Conservation (phyloP, 2,797 vertebrate species). For the Megaceryle alcyon region DNA sequence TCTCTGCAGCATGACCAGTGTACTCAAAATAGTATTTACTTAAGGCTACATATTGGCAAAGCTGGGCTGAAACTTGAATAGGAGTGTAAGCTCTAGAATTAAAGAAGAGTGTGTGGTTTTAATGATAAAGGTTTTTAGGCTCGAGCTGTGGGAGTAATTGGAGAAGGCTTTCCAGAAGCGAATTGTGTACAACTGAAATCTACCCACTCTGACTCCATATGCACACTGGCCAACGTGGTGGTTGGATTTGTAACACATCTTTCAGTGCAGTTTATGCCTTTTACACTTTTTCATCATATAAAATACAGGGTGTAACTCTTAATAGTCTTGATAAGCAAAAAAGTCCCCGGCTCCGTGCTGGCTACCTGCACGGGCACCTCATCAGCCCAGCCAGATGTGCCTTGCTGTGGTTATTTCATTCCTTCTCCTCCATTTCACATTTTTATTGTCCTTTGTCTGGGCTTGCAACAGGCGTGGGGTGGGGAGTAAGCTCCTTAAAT, state of each 20-base stretch:
- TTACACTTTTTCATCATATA: background rate
- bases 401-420: background rate
- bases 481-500: background rate
- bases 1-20: background rate
- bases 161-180: background rate
- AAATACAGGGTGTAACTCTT: background rate
- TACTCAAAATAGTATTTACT: background rate
- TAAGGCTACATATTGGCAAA: background rate
- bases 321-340: background rate
- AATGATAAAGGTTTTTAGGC: background rate
- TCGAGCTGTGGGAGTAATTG: background rate
- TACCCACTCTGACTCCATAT: background rate
- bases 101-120: background rate
- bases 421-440: background rate
- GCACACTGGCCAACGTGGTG: fast-evolving
- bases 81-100: background rate
- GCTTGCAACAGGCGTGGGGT: background rate
- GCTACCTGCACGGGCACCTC: background rate
- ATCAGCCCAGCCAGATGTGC: background rate
- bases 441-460: conserved; percentile 14
- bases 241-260: background rate
- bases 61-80: background rate
- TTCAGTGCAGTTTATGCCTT: background rate
- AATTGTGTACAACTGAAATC: background rate
- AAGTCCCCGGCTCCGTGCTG: background rate